Percentiles rank a stretch among this genome's conserved stretches.
Evolutionary conservation across 2,888 invertebrate species (phyloP).

Genomic region (Chymomyza amoena): DNA sequence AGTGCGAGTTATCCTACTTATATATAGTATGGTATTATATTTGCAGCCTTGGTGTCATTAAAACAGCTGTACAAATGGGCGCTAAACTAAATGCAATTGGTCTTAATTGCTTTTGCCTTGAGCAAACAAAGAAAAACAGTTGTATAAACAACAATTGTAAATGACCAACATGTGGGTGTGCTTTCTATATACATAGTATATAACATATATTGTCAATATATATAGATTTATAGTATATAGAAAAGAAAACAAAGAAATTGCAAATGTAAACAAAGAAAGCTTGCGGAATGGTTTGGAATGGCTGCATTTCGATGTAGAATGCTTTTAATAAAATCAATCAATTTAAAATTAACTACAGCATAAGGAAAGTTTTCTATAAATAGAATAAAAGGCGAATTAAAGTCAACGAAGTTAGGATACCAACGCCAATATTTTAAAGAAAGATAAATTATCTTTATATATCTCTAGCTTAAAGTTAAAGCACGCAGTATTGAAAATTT

Average conservation of each 20-base stretch:
- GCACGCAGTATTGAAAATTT: too few relatives aligned
- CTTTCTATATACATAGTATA: not conserved
- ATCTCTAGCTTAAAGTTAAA: too few relatives aligned
- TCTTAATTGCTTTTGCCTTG: conserved; percentile 44
- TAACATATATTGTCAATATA: not conserved
- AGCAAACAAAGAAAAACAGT: conserved; percentile 55
- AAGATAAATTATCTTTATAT: too few relatives aligned
- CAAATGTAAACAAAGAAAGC: conserved; percentile 1
- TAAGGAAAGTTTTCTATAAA: not conserved
- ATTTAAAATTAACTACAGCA: too few relatives aligned
- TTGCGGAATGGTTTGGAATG: not conserved
- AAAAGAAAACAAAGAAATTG: conserved; percentile 21
- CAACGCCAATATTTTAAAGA: too few relatives aligned
- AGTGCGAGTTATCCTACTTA: not conserved
- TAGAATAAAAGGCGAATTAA: not conserved
- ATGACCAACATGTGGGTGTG: conserved; percentile 27
- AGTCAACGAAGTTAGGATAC: too few relatives aligned
- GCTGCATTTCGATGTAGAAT: not conserved
- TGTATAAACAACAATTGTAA: conserved; percentile 46
- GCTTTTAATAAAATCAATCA: not conserved
- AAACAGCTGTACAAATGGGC: conserved; percentile 53
- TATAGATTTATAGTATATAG: not conserved
- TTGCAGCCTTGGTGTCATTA: not conserved
- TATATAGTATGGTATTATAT: not conserved
- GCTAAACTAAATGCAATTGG: conserved; percentile 30